These are phyloP conservation scores for Platichthys stellatus DNA, from an alignment of 2,113 vertebrate species.

Conservation along the genomic window DNA sequence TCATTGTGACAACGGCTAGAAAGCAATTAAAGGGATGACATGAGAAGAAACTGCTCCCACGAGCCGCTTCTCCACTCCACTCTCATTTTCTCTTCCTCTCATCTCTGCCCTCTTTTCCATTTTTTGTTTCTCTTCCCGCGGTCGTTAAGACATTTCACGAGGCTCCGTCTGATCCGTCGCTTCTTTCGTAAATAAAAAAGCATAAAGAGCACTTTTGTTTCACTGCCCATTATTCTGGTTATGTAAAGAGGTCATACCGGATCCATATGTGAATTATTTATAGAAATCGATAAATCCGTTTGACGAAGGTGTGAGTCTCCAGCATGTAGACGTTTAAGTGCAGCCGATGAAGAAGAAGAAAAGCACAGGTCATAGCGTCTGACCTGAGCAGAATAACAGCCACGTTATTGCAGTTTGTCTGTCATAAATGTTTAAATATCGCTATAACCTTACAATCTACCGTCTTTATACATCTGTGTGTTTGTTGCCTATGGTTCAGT, in stretches of 20 bases:
- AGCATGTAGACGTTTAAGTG: not conserved
- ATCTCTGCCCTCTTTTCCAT: slow-evolving; percentile 55
- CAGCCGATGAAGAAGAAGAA: not conserved
- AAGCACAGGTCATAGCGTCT: slow-evolving; percentile 28
- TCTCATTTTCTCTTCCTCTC: slow-evolving; percentile 63
- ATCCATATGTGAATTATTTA: slow-evolving; percentile 50
- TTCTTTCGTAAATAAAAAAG: slow-evolving; percentile 36
- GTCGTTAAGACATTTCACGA: slow-evolving; percentile 46
- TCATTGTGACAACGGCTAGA: slow-evolving; percentile 75
- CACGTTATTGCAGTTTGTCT: slow-evolving; percentile 48
- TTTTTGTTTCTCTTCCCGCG: slow-evolving; percentile 15
- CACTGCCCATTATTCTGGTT: slow-evolving; percentile 22
- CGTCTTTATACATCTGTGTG: slow-evolving; percentile 12
- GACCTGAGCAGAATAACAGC: slow-evolving; percentile 46
- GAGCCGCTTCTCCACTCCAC: slow-evolving; percentile 66
- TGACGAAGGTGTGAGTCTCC: slow-evolving; percentile 15
- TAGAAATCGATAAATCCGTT: slow-evolving; percentile 23
- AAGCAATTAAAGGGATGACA: slow-evolving; percentile 78
- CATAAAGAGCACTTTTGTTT: not conserved
- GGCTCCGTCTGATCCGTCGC: slow-evolving; percentile 13
- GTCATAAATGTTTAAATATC: slow-evolving; percentile 69
- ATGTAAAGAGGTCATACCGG: slow-evolving; percentile 41
- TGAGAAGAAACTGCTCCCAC: slow-evolving; percentile 72
- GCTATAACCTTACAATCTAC: slow-evolving; percentile 25
- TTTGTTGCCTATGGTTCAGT: not conserved